Conservation (phyloP, 2,888 invertebrate genomes). For the Caenorhabditis sp. region DNA sequence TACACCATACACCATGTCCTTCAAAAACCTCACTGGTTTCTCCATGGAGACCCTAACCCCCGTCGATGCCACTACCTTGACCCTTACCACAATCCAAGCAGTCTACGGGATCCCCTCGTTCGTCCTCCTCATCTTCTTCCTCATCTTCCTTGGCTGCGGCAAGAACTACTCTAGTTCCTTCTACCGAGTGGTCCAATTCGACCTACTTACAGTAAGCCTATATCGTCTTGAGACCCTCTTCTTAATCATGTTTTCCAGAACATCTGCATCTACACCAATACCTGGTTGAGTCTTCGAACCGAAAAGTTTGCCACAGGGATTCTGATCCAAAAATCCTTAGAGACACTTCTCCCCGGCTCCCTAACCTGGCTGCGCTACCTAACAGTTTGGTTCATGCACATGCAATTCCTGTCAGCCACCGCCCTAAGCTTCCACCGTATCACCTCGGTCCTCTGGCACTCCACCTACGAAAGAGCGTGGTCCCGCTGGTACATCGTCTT, state of each 20-base stretch:
- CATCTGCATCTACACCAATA: constrained; percentile 13
- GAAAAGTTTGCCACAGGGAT: neutral
- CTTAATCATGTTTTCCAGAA: constrained; percentile 21
- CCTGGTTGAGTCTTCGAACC: too few relatives aligned
- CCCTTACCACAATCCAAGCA: neutral
- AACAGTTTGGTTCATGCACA: constrained; percentile 23
- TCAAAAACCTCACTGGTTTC: too few relatives aligned
- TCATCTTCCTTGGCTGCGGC: neutral
- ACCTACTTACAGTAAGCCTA: neutral
- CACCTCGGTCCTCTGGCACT: constrained; percentile 18
- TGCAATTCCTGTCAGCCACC: constrained; percentile 28
- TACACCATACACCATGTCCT: too few relatives aligned
- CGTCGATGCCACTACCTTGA: too few relatives aligned
- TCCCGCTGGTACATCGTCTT: neutral
- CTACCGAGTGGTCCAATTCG: neutral
- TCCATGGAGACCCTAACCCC: too few relatives aligned
- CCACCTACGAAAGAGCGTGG: constrained; percentile 19
- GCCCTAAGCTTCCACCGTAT: constrained; percentile 23
- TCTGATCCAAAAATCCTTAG: constrained; percentile 3
- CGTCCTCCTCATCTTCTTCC: neutral
- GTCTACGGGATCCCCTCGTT: neutral
- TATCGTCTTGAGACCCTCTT: neutral
- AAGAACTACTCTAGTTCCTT: neutral
- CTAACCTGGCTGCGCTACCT: constrained; percentile 1
- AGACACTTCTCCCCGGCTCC: neutral